Base-by-base conservation (phyloP, 2,888 invertebrate genomes). In the Cephonodes hylas region DNA sequence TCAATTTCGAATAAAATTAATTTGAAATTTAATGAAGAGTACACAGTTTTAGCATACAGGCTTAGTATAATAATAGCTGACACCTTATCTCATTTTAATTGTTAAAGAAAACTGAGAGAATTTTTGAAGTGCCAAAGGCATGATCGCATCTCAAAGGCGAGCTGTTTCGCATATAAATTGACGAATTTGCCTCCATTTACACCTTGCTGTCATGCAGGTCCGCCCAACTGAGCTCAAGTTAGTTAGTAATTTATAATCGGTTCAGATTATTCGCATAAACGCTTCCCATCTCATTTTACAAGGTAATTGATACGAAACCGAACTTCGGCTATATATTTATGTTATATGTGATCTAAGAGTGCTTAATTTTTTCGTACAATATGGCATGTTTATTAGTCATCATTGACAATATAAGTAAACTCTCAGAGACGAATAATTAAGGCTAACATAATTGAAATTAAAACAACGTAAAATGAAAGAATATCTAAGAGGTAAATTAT, bases 121-220 rank as follows among this genome's bases (percentile, higher is more conserved):
- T 83, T 82, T 84, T 84, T 80, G 74, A 71, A 73, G 72, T 74
- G 70, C 77, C 74, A 77, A 81, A 77, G 83, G 83, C 83, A 79
- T 83, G 81, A 86, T 82, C 85, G 80, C 79, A 74, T 81, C 83
- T 88, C 89, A 88, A 88, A 89, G 86, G 86, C 84, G 76, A 79
- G 71, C 81, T 85, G 88, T 83, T 85, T 86, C 90, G 91, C 91
- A 91, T 91, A 91, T 90, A 91, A 90, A 92, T 91, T 91, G 91
- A 89, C 84, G 85, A 88, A 91, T 91, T 91, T 91, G 86, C 89
- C 81, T 89, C 87, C 82, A 89, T 88, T 90, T 88, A 87, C 89
- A 88, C 90, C 88, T 86, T 83, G 77, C 81, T 80, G 80, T 79
- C 84, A 83, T 76, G 78, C 84, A 84, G 78, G 80, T 73, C 74